phyloP scores from a whole-genome alignment of 2,113 vertebrate species.

The Cercopithecus mona region DNA sequence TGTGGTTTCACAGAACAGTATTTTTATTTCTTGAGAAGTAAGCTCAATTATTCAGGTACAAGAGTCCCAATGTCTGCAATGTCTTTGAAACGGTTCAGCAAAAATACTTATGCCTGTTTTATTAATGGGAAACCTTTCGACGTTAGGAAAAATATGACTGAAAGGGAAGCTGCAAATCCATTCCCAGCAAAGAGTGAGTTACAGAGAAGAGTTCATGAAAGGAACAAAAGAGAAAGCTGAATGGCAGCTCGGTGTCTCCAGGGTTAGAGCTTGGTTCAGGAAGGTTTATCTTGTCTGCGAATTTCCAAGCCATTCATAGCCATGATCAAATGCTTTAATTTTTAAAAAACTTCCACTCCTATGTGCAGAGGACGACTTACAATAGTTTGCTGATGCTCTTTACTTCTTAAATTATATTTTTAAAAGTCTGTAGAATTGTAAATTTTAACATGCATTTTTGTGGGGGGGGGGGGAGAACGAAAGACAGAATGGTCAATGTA shows the following conservation, averaged over 20 bases:
- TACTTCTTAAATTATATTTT: not conserved
- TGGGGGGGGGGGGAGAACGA: not conserved
- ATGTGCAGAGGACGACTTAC: not conserved
- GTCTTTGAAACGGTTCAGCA: conserved; percentile 19
- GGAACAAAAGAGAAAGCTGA: not conserved
- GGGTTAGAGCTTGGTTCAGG: not conserved
- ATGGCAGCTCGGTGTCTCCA: not conserved
- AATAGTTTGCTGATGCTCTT: not conserved
- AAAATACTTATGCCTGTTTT: not conserved
- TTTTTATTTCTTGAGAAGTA: not conserved
- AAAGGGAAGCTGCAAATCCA: not conserved
- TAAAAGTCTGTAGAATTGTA: not conserved
- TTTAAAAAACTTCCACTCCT: not conserved
- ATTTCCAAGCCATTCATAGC: conserved; percentile 8
- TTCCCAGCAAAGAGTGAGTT: conserved; percentile 1
- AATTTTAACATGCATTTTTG: conserved; percentile 32
- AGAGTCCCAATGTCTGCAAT: not conserved
- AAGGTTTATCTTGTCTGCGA: not conserved
- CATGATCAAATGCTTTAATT: not conserved
- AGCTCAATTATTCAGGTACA: conserved; percentile 15
- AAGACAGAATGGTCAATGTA: not conserved
- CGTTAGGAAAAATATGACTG: not conserved
- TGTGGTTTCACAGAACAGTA: conserved; percentile 18
- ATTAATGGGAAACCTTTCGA: not conserved
- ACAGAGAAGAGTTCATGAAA: not conserved